A percentile compares a stretch with the other conserved stretches of the same genome.
These are phyloP conservation scores for Lepus europaeus DNA, from an alignment of 2,113 vertebrate genomes.

Conservation along the genomic window DNA sequence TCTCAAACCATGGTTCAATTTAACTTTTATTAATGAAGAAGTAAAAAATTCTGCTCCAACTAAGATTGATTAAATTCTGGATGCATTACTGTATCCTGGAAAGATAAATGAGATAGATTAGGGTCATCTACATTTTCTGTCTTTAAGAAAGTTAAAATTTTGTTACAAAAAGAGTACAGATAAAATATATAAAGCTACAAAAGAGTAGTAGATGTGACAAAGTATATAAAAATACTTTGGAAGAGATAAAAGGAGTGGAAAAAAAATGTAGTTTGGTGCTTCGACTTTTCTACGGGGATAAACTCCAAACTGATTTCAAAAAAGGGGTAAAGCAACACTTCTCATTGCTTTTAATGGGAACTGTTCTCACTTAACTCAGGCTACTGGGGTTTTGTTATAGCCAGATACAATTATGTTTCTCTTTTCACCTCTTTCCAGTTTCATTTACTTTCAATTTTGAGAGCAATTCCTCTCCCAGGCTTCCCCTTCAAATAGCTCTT, in stretches of 20 bases:
- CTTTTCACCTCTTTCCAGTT: not conserved
- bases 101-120: conserved; percentile 33
- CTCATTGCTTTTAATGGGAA: not conserved
- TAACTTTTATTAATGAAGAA: not conserved
- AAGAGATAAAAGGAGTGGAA: not conserved
- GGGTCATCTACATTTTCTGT: not conserved
- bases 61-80: not conserved
- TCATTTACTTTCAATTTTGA: not conserved
- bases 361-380: not conserved
- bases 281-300: not conserved
- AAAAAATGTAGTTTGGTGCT: not conserved
- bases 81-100: not conserved
- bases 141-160: conserved; percentile 45
- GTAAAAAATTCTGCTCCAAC: not conserved
- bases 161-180: not conserved
- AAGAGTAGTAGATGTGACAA: not conserved
- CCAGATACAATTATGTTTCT: accelerated
- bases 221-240: conserved; percentile 34
- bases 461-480: not conserved
- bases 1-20: not conserved
- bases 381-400: not conserved
- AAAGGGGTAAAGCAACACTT: not conserved
- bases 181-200: not conserved
- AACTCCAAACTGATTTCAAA: not conserved
- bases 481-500: not conserved